These are phyloP conservation scores for Cheilosia pagana DNA, from an alignment of 2,888 invertebrate genomes.

Conservation along the genomic window DNA sequence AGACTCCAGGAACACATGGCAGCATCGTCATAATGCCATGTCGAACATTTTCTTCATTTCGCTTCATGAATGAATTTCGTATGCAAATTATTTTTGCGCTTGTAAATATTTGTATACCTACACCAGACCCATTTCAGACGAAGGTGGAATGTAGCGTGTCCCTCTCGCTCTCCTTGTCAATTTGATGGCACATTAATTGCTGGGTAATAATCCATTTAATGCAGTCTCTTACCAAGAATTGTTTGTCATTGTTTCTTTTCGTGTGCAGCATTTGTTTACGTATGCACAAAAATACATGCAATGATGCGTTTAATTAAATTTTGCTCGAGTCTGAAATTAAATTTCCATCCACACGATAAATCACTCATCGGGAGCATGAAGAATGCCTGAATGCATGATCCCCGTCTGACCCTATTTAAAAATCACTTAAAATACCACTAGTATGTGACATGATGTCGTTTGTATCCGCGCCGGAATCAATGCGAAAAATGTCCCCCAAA, in stretches of 20 bases:
- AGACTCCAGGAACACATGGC: slow-evolving; percentile 55
- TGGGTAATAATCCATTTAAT: slow-evolving; percentile 69
- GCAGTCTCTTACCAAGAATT: slow-evolving; percentile 66
- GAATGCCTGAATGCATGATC: slow-evolving; percentile 64
- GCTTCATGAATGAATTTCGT: slow-evolving; percentile 71
- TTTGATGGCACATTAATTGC: slow-evolving; percentile 70
- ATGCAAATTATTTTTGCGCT: slow-evolving; percentile 56
- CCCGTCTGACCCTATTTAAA: slow-evolving; percentile 77
- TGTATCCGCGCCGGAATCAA: slow-evolving; percentile 51
- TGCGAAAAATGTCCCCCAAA: slow-evolving; percentile 59
- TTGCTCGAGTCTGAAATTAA: slow-evolving; percentile 69
- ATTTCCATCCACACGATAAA: slow-evolving; percentile 65
- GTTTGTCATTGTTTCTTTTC: slow-evolving; percentile 9
- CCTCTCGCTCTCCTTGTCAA: slow-evolving; percentile 44
- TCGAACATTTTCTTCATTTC: slow-evolving; percentile 70
- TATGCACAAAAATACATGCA: slow-evolving; percentile 55
- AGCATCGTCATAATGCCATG: slow-evolving; percentile 62
- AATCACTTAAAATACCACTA: slow-evolving; percentile 82
- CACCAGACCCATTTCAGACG: not conserved
- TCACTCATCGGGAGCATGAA: slow-evolving; percentile 48
- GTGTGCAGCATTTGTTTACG: slow-evolving; percentile 5
- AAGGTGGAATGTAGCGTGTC: not conserved
- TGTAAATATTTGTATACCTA: not conserved
- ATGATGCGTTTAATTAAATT: slow-evolving; percentile 69
- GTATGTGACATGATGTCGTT: slow-evolving; percentile 76